Evolutionary conservation across 2,888 invertebrate species (phyloP).

Genomic region (Orthosia gracilis): DNA sequence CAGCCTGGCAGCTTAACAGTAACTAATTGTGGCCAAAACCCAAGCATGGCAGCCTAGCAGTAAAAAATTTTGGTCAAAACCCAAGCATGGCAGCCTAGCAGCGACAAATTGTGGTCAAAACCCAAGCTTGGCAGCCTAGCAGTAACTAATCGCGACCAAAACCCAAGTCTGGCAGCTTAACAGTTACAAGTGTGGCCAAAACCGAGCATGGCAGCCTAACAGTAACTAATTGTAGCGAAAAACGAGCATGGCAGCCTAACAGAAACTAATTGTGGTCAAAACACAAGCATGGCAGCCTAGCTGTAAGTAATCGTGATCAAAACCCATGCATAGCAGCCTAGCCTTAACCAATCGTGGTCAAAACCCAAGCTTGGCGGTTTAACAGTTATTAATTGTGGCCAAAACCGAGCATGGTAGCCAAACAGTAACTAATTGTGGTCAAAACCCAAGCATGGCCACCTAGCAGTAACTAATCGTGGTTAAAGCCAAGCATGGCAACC

Average conservation of each 20-base stretch:
- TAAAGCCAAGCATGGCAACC: neutral
- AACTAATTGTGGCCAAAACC: neutral
- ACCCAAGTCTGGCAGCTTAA: neutral
- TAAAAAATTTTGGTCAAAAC: too few species aligned
- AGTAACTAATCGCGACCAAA: neutral
- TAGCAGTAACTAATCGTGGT: neutral
- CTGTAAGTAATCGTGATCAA: neutral
- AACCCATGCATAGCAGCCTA: neutral
- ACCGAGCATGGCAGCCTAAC: too few species aligned
- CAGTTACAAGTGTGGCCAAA: neutral
- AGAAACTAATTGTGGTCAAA: neutral
- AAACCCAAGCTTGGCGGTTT: too few species aligned
- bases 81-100: neutral
- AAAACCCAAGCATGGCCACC: neutral
- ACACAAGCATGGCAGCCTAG: neutral
- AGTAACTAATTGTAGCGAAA: neutral
- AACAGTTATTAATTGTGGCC: too few species aligned
- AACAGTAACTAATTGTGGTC: neutral
- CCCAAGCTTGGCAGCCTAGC: neutral
- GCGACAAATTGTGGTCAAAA: neutral
- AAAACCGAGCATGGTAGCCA: too few species aligned
- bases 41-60: neutral
- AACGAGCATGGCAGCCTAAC: neutral
- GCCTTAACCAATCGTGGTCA: too few species aligned
- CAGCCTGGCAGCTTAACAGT: neutral